Conservation (phyloP, 2,113 vertebrate genomes). For the Phocoena sinus region DNA sequence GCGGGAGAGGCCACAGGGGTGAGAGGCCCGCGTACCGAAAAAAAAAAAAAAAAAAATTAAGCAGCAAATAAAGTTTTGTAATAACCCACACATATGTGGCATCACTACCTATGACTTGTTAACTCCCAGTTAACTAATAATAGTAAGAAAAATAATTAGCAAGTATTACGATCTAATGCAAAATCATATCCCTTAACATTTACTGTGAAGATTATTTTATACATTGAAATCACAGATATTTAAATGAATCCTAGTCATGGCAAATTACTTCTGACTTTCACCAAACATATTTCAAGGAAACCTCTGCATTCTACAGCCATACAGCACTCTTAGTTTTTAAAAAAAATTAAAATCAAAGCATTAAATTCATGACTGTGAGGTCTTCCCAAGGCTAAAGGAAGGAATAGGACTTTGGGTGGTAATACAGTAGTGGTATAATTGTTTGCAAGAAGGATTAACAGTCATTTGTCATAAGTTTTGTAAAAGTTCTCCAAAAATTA, state of each 20-base stretch:
- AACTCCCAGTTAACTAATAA: background rate
- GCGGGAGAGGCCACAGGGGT: too few species aligned
- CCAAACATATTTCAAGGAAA: background rate
- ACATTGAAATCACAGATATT: background rate
- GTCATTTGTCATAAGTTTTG: background rate
- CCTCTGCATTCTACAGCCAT: background rate
- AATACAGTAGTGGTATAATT: background rate
- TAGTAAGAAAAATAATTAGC: background rate
- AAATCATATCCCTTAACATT: background rate
- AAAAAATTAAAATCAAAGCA: background rate
- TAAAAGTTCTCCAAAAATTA: conserved; percentile 30
- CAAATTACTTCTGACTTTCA: conserved; percentile 1
- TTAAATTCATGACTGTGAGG: background rate
- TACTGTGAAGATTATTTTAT: background rate
- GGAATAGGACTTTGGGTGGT: background rate
- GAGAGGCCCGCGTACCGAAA: too few species aligned
- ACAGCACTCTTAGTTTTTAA: background rate
- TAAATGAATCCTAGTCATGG: background rate
- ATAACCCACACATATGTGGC: background rate
- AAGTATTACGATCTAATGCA: background rate
- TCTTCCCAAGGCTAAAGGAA: background rate
- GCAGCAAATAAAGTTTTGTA: background rate
- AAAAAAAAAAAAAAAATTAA: conserved; percentile 11
- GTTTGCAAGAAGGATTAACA: background rate
- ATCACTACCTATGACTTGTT: background rate